These are phyloP conservation scores for Tragelaphus imberbis DNA, from an alignment of 2,113 vertebrate species.

Conservation along the genomic window DNA sequence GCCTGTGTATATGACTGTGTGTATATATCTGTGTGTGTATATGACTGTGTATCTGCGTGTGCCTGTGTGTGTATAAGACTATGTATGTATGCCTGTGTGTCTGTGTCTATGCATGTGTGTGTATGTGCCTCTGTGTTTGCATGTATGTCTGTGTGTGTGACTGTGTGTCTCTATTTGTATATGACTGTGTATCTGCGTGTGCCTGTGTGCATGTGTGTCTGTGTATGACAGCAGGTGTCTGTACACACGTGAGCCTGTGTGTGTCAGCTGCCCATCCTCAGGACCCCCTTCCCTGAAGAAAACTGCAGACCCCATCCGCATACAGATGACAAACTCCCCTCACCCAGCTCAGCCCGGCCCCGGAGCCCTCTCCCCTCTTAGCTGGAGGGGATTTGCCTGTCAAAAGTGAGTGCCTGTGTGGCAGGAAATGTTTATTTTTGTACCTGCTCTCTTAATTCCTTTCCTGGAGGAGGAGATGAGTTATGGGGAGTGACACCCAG, in stretches of 20 bases:
- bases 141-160: background rate
- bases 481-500: background rate
- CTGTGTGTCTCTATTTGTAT: background rate
- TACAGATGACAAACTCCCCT: constrained; percentile 65
- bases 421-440: constrained; percentile 55
- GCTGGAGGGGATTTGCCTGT: constrained; percentile 69
- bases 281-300: background rate
- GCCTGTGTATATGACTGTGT: too few species aligned
- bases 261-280: background rate
- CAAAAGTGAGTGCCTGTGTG: constrained; percentile 23
- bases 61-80: too few species aligned
- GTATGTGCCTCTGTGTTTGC: background rate
- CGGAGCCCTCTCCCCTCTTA: background rate
- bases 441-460: constrained; percentile 17
- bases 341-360: constrained; percentile 28
- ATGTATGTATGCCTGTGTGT: too few species aligned
- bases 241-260: background rate
- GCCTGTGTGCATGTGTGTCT: background rate
- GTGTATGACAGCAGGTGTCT: background rate
- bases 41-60: too few species aligned
- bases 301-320: constrained; percentile 28
- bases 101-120: too few species aligned
- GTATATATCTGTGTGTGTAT: too few species aligned
- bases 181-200: background rate
- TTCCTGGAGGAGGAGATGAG: background rate